Percentiles rank a stretch among this genome's conserved stretches.
phyloP scores from a whole-genome alignment of 2,113 vertebrate genomes.

The Rhizomys pruinosus region DNA sequence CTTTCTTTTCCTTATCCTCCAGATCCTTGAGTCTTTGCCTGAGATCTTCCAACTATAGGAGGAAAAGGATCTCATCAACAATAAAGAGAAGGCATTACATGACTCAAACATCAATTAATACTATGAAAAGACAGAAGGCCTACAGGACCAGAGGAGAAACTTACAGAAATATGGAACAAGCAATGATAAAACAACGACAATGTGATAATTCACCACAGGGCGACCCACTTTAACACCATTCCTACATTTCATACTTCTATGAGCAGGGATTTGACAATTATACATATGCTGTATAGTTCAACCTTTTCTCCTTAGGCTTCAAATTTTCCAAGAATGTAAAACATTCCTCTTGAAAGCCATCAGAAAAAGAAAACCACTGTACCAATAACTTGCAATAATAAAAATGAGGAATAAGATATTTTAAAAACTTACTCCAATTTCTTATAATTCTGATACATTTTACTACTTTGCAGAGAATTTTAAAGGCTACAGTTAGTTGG shows the following conservation, averaged over 20 bases:
- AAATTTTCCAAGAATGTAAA: conserved; percentile 1
- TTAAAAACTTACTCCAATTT: conserved; percentile 26
- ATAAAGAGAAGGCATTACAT: background rate
- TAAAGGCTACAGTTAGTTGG: background rate
- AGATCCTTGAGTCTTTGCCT: conserved; percentile 94
- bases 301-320: background rate
- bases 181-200: background rate
- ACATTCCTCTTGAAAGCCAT: conserved; percentile 43
- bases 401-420: background rate
- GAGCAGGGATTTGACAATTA: background rate
- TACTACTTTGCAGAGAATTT: background rate
- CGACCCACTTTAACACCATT: background rate
- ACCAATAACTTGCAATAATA: background rate
- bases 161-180: background rate
- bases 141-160: background rate
- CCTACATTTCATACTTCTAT: background rate
- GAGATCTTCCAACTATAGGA: conserved; percentile 92
- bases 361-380: conserved; percentile 8
- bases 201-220: too few species aligned
- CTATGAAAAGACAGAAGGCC: background rate
- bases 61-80: conserved; percentile 44
- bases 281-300: background rate
- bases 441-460: conserved; percentile 2
- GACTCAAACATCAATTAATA: conserved; percentile 4
- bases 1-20: conserved; percentile 96